Conservation (phyloP, 2,113 vertebrate genomes). For the Mormyrus iriodes region DNA sequence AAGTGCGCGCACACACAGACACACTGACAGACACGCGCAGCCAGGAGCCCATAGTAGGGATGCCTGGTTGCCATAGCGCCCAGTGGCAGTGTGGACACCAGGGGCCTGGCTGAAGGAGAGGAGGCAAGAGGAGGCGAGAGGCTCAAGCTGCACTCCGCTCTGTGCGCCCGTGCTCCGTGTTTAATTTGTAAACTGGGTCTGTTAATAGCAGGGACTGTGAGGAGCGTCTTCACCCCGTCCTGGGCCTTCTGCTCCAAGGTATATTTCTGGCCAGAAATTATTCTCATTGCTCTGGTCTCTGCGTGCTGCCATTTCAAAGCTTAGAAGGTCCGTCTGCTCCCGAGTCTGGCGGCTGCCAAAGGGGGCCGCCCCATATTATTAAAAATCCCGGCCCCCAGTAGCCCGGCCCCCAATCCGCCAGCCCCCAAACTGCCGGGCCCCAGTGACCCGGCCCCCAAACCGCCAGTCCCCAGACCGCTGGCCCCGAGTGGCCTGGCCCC, state of each 20-base stretch:
- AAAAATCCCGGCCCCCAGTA: conserved; percentile 28
- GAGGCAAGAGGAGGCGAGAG: conserved; percentile 19
- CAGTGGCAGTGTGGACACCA: conserved; percentile 41
- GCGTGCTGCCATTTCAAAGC: conserved; percentile 41
- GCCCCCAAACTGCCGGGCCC: no score
- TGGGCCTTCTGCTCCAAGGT: conserved; percentile 16
- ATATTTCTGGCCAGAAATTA: conserved; percentile 42
- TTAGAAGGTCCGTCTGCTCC: neutral
- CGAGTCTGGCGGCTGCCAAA: neutral
- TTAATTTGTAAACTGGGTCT: conserved; percentile 24
- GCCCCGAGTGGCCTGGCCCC: no score
- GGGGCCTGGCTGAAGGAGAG: conserved; percentile 29
- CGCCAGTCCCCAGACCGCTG: no score
- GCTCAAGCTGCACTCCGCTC: neutral
- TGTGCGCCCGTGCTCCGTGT: conserved; percentile 25
- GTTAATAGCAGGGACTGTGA: neutral
- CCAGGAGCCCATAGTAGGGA: conserved; percentile 27
- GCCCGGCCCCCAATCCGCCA: no score
- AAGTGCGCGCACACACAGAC: neutral
- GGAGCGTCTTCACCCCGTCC: neutral
- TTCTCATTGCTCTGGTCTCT: conserved; percentile 22
- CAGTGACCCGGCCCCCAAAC: no score
- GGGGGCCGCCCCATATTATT: conserved; percentile 10
- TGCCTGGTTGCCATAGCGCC: conserved; percentile 59
- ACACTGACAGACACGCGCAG: neutral